Conservation (phyloP, 2,113 vertebrate genomes). For the Verasper variegatus region DNA sequence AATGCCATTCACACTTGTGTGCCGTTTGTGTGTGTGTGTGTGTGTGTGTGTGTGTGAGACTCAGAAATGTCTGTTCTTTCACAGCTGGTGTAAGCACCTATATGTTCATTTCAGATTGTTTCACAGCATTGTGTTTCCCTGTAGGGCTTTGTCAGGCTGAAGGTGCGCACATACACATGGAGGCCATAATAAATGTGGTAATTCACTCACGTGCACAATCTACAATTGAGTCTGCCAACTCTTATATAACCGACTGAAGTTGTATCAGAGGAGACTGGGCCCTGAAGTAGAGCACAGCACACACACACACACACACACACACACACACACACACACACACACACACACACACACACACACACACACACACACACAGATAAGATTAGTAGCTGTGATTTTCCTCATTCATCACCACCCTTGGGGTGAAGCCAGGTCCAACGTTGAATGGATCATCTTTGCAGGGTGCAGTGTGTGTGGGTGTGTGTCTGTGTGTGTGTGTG, state of each 20-base stretch:
- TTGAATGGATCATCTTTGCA: constrained; percentile 6
- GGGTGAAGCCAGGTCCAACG: constrained; percentile 19
- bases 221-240: constrained; percentile 28
- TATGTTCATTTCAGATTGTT: constrained; percentile 7
- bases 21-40: constrained; percentile 3
- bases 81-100: constrained; percentile 20
- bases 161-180: not conserved
- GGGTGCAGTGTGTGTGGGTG: not conserved
- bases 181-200: not conserved
- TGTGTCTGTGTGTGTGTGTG: not conserved
- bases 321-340: constrained; percentile 17
- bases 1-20: constrained; percentile 51
- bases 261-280: constrained; percentile 21
- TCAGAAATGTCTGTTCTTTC: constrained; percentile 1
- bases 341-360: constrained; percentile 19
- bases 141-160: too few species aligned
- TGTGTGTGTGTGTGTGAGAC: not conserved
- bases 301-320: constrained; percentile 16
- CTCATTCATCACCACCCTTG: constrained; percentile 52
- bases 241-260: constrained; percentile 42
- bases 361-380: constrained; percentile 31
- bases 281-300: constrained; percentile 30
- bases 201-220: constrained; percentile 31
- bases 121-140: too few species aligned
- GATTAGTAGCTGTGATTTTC: constrained; percentile 53